Conservation (phyloP, 2,797 vertebrate genomes). For the Caiman crocodilus region DNA sequence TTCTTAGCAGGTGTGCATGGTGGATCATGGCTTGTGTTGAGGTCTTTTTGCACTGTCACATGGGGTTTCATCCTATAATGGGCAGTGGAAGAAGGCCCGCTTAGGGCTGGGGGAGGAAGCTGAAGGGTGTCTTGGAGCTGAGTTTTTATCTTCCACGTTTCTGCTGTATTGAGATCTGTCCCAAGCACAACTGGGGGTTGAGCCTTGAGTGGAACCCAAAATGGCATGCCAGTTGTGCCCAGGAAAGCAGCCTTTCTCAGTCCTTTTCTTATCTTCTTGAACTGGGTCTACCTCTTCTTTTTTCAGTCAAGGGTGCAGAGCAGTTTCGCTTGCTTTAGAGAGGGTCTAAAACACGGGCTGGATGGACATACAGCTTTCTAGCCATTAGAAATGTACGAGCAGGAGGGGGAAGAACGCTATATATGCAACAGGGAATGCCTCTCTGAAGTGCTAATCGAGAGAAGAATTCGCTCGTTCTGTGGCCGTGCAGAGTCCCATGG, state of each 20-base stretch:
- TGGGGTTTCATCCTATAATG: background rate
- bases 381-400: background rate
- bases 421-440: background rate
- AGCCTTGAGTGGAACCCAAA: rapidly evolving
- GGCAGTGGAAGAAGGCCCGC: background rate
- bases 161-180: background rate
- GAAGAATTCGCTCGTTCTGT: background rate
- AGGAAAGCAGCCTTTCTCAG: background rate
- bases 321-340: background rate
- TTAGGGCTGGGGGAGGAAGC: background rate
- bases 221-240: background rate
- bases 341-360: background rate
- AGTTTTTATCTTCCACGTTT: background rate
- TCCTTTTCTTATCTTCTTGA: background rate
- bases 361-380: background rate
- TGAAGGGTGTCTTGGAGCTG: background rate
- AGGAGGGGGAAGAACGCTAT: background rate
- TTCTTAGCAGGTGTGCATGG: background rate
- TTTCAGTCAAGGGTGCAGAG: background rate
- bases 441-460: background rate
- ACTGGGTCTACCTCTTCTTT: background rate
- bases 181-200: background rate
- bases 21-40: background rate
- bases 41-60: background rate
- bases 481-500: rapidly evolving